phyloP scores from a whole-genome alignment of 2,888 invertebrate species.

The Protodeltote pygarga region DNA sequence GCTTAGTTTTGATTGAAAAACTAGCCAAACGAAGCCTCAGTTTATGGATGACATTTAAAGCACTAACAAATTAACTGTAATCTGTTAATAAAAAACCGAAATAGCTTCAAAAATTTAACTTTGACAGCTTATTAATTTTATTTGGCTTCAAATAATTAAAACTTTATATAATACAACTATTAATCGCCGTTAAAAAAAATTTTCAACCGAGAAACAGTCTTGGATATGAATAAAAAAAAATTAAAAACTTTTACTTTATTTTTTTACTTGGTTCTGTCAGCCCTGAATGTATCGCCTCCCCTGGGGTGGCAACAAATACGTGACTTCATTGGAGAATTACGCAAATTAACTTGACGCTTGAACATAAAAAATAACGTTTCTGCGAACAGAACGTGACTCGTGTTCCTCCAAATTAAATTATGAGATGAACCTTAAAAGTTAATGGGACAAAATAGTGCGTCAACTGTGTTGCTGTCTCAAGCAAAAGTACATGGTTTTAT shows the following conservation, averaged over 20 bases:
- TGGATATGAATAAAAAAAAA: too few species aligned
- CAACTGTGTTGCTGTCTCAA: background rate
- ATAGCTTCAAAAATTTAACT: too few species aligned
- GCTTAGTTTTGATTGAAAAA: too few species aligned
- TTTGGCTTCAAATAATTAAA: background rate
- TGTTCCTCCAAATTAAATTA: constrained; percentile 46
- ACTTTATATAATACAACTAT: too few species aligned
- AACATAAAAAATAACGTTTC: constrained; percentile 46
- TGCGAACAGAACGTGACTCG: constrained; percentile 27
- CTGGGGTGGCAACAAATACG: constrained; percentile 37
- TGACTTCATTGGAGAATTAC: constrained; percentile 48
- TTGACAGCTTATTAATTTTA: background rate
- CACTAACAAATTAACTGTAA: too few species aligned
- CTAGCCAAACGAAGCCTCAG: too few species aligned
- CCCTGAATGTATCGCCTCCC: constrained; percentile 11
- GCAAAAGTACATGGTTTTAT: too few species aligned
- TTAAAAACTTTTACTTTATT: too few species aligned
- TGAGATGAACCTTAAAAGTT: constrained; percentile 16
- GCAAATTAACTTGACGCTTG: constrained; percentile 46
- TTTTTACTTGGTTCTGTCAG: background rate
- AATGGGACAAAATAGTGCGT: constrained; percentile 27
- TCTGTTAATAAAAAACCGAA: too few species aligned
- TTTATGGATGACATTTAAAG: too few species aligned
- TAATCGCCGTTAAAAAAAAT: too few species aligned
- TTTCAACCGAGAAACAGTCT: too few species aligned